Percentiles rank a stretch among this genome's conserved stretches.
These are phyloP conservation scores for Autographa pulchrina DNA, from an alignment of 2,888 invertebrate genomes.

Conservation along the genomic window DNA sequence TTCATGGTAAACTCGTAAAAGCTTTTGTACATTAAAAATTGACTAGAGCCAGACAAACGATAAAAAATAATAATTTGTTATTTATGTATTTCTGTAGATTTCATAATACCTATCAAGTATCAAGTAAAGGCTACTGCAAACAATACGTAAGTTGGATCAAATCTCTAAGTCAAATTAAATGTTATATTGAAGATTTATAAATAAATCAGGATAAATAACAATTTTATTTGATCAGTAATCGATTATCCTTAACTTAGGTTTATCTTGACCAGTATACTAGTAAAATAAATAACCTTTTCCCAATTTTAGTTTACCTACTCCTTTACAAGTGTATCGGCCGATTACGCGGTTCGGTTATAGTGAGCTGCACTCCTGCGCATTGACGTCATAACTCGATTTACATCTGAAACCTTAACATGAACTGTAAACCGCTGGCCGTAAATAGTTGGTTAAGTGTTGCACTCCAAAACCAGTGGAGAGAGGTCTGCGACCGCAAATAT, in stretches of 20 bases:
- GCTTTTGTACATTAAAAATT: constrained; percentile 39
- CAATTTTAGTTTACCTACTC: constrained; percentile 58
- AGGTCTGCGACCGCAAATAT: constrained; percentile 40
- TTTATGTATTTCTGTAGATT: background rate
- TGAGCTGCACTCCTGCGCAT: constrained; percentile 56
- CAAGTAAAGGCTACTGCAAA: too few species aligned
- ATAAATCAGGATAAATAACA: too few species aligned
- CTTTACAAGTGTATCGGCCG: constrained; percentile 62
- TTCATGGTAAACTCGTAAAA: constrained; percentile 44
- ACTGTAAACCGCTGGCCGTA: constrained; percentile 56
- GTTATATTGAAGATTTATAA: too few species aligned
- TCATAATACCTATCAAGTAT: background rate
- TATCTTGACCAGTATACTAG: too few species aligned
- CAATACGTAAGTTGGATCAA: too few species aligned
- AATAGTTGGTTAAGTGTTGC: constrained; percentile 62
- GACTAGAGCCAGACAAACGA: constrained; percentile 30
- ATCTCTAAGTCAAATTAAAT: too few species aligned
- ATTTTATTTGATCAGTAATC: too few species aligned
- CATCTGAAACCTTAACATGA: constrained; percentile 55
- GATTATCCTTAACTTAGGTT: too few species aligned
- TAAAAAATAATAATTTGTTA: constrained; percentile 33
- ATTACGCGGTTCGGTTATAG: constrained; percentile 57
- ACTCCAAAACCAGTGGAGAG: constrained; percentile 46
- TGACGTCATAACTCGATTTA: constrained; percentile 61
- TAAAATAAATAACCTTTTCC: constrained; percentile 45